Evolutionary conservation across 1,140 invertebrate species (phyloP).

Genomic region (Drosophila rhopaloa): DNA sequence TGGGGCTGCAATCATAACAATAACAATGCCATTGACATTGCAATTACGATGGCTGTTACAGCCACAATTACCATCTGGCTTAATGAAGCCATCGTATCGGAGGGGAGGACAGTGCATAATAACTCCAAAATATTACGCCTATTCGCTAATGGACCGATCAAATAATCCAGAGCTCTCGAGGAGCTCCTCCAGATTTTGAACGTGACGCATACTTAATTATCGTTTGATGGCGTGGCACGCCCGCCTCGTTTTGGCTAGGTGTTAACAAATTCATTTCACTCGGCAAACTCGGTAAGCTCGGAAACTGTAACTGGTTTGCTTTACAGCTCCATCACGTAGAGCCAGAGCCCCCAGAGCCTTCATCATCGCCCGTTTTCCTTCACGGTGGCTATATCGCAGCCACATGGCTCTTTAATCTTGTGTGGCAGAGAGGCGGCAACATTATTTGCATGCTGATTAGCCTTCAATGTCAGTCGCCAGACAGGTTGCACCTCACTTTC

Average conservation of each 20-base stretch:
- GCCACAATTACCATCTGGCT: slow-evolving; percentile 40
- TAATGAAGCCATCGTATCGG: slow-evolving; percentile 68
- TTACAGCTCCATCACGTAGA: slow-evolving; percentile 36
- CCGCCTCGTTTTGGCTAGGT: slow-evolving; percentile 60
- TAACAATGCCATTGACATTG: slow-evolving; percentile 70
- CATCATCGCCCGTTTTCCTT: slow-evolving; percentile 9
- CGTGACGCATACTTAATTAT: slow-evolving; percentile 75
- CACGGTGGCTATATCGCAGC: slow-evolving; percentile 66
- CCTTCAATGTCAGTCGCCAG: slow-evolving; percentile 61
- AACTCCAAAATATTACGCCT: slow-evolving; percentile 69
- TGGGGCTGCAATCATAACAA: slow-evolving; percentile 62
- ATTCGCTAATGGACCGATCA: slow-evolving; percentile 61
- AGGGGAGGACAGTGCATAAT: slow-evolving; percentile 52
- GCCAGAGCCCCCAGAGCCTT: slow-evolving; percentile 12
- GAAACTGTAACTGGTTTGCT: slow-evolving; percentile 73
- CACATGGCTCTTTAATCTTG: slow-evolving; percentile 72
- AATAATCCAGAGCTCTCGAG: slow-evolving; percentile 31
- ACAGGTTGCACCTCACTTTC: slow-evolving; percentile 70
- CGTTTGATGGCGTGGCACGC: slow-evolving; percentile 54
- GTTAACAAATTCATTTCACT: slow-evolving; percentile 84
- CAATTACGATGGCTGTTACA: slow-evolving; percentile 55
- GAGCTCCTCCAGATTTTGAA: slow-evolving; percentile 15
- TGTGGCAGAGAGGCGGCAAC: slow-evolving; percentile 67
- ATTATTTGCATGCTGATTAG: slow-evolving; percentile 84
- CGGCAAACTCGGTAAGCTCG: slow-evolving; percentile 54